Conservation (phyloP, 2,797 vertebrate species). For the Pampus argenteus region DNA sequence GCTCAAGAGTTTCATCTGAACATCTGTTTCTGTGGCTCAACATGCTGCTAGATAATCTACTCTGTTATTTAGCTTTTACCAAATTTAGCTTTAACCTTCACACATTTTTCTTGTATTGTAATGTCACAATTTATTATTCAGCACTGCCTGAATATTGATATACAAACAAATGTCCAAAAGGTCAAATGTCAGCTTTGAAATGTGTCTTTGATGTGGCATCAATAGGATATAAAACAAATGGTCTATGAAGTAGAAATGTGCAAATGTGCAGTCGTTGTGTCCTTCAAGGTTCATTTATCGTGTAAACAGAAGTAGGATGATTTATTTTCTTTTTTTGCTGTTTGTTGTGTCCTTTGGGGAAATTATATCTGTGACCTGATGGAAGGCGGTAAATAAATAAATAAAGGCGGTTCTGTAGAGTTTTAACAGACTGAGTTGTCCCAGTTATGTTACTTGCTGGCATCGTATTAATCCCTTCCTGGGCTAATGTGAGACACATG, state of each 20-base stretch:
- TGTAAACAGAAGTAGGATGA: slow-evolving; percentile 18
- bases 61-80: slow-evolving; percentile 11
- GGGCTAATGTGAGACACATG: background rate
- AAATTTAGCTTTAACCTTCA: slow-evolving; percentile 37
- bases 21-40: slow-evolving; percentile 31
- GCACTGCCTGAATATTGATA: background rate
- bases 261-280: background rate
- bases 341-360: slow-evolving; percentile 11
- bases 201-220: slow-evolving; percentile 15
- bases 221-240: background rate
- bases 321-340: slow-evolving; percentile 22
- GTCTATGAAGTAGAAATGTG: background rate
- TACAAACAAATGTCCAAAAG: slow-evolving; percentile 36
- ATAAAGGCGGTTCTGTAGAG: slow-evolving; percentile 24
- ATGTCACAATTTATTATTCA: slow-evolving; percentile 11
- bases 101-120: slow-evolving; percentile 20
- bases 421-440: slow-evolving; percentile 10
- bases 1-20: slow-evolving; percentile 16
- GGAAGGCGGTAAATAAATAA: slow-evolving; percentile 30
- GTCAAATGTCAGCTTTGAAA: slow-evolving; percentile 30
- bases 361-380: slow-evolving; percentile 16
- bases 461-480: background rate
- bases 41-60: slow-evolving; percentile 7
- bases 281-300: slow-evolving; percentile 33
- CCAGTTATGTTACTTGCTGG: slow-evolving; percentile 14